Conservation (phyloP, 2,888 invertebrate species). For the Myopa tessellatipennis region DNA sequence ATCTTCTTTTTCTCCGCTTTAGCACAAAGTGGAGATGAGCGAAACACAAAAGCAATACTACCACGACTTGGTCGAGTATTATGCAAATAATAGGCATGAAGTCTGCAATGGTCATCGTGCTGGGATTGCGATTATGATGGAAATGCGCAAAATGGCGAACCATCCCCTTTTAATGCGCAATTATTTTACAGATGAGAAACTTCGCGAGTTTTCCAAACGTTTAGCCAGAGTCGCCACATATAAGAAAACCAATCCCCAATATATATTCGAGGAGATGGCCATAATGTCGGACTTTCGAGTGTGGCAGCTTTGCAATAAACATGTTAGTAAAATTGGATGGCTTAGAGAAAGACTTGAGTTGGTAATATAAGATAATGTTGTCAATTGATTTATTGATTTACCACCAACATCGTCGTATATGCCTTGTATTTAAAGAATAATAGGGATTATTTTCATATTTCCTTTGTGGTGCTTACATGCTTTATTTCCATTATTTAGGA, state of each 20-base stretch:
- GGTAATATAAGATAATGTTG: too few relatives aligned
- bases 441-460: neutral
- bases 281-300: slow-evolving; percentile 94
- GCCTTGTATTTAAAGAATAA: neutral
- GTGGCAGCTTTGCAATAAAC: slow-evolving; percentile 78
- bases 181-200: slow-evolving; percentile 76
- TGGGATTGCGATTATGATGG: slow-evolving; percentile 88
- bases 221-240: slow-evolving; percentile 76
- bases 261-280: slow-evolving; percentile 87
- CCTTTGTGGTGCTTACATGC: neutral
- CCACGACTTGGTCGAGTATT: slow-evolving; percentile 76
- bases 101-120: slow-evolving; percentile 73
- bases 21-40: slow-evolving; percentile 75
- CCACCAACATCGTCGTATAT: too few relatives aligned
- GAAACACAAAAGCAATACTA: slow-evolving; percentile 81
- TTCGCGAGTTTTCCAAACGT: slow-evolving; percentile 76
- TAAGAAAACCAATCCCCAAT: slow-evolving; percentile 81
- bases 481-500: slow-evolving; percentile 69
- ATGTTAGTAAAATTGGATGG: slow-evolving; percentile 62
- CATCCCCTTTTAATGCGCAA: slow-evolving; percentile 88
- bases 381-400: too few relatives aligned
- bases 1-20: slow-evolving; percentile 19
- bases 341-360: neutral
- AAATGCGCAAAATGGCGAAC: slow-evolving; percentile 92
- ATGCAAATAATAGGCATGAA: slow-evolving; percentile 74